Base-by-base conservation (phyloP, 1,140 invertebrate species). In the Dinoponera quadriceps region DNA sequence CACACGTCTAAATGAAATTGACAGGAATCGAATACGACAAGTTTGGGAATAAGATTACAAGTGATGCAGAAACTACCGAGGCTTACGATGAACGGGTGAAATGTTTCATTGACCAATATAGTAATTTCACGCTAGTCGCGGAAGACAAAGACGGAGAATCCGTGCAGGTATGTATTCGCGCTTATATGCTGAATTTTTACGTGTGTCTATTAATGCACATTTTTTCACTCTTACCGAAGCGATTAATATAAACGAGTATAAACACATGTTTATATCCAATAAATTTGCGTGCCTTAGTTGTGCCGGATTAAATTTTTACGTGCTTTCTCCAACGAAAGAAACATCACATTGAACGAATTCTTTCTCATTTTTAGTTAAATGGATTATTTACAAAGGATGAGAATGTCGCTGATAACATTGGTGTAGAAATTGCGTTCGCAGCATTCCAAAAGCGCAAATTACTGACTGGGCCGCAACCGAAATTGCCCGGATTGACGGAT, bases 101-200 rank as follows among this genome's bases (percentile, higher is more conserved):
- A 85, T 99, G 98, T 92, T 98, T 98, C 89, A 94, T 98, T 25
- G 95, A 98, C 38, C 98, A 98, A 90, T 99, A 98, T 90, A 14
- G 13, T 25, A 72, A 84, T 72, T 84, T 81, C 18, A 33, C 11
- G 0, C 44, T 72, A 2, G 38, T 81, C 20, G 14, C 44, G 13
- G 14, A 0, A 1, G 60, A 82, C 38, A 44, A 84, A 18, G 29
- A 33, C 5, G 29, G 5, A 33, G 5, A 73, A 1, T 3, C 3
- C 9, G 9, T 81, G 5, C 38, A 49, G 65, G 83, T 84, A 25
- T 27, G 9, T 7, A 16, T 3, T n/a, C n/a, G n/a, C n/a, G n/a
- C n/a, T n/a, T 44, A n/a, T 44, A 44, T 44, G 11, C 11, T 44
- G 11, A 44, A 44, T 44, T 44, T n/a, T 14, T 27, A 22, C 2